Evolutionary conservation across 2,797 vertebrate species (phyloP).

Genomic region (Yasuhikotakia modesta): DNA sequence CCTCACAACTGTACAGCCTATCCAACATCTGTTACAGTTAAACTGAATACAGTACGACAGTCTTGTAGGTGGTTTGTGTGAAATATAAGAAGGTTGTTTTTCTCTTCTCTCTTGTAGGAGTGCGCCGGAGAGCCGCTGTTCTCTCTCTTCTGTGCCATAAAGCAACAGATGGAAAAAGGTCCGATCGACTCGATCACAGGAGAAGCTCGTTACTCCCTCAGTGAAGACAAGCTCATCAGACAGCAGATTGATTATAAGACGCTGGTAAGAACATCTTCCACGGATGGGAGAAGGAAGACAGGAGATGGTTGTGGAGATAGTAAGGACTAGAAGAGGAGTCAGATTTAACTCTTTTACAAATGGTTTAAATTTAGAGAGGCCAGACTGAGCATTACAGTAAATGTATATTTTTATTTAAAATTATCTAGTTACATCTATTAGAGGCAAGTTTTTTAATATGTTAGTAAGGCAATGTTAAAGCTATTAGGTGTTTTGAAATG

Average conservation of each 20-base stretch:
- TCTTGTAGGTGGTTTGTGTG: conserved; percentile 17
- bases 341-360: too few species aligned
- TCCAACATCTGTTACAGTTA: conserved; percentile 12
- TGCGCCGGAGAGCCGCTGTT: conserved; percentile 96
- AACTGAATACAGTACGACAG: conserved; percentile 3
- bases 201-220: conserved; percentile 94
- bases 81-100: conserved; percentile 22
- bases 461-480: too few species aligned
- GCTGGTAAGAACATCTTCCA: conserved; percentile 91
- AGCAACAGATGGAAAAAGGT: conserved; percentile 99
- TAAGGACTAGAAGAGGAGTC: conserved; percentile 42
- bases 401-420: too few species aligned
- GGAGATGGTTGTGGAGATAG: conserved; percentile 60
- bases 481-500: too few species aligned
- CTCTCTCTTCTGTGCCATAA: conserved; percentile 97
- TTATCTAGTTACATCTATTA: too few species aligned
- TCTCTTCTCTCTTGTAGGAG: conserved; percentile 76
- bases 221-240: conserved; percentile 97
- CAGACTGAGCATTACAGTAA: too few species aligned
- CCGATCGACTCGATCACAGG: conserved; percentile 97
- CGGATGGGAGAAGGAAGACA: too few species aligned
- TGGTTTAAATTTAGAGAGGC: too few species aligned
- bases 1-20: not conserved
- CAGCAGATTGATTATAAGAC: conserved; percentile 99
- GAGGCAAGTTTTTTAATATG: too few species aligned